Evolutionary conservation across 2,113 vertebrate genomes (phyloP), one percentile per base, ranked within the genome.

Genomic region (Osmerus mordax): DNA sequence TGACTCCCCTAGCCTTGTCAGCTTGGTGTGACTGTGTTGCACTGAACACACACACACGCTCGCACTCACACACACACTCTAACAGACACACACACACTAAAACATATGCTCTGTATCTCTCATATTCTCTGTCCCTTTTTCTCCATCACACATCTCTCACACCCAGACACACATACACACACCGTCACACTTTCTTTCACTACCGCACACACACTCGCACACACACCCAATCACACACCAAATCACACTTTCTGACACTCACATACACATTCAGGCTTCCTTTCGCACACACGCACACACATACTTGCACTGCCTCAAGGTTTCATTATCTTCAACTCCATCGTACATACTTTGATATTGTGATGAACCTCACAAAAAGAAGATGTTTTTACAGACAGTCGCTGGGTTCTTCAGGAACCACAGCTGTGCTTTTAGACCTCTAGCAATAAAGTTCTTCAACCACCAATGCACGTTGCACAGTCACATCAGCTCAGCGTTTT

Each of bases 341-440:
- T 82, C 81, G 67, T 75, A 70, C 53, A 64, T 61, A 78, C 62
- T 67, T 81, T 80, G 77, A 73, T 72, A 83, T 58, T 69, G 0
- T 62, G 75, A 69, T 67, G 72, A 76, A 41, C 6, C 36, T 41
- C 7, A 41, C 36, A 41, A 9, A 41, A 41, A 41, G 5, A 9
- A 7, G 36, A 32, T 41, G 8, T 41, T 41, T 41, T 41, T 41
- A 41, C 1, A 41, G 32, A 32, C 3, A 32, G 32, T 32, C 3
- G 32, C 32, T 9, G 36, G 36, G 36, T 41, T 41, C 36, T 41
- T 41, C 8, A 41, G 36, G 36, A 9, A 9, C 36, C 36, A 41
- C 36, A 41, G 36, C 36, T 41, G 36, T 9, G 36, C 36, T 9
- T 41, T 8, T 41, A 41, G 36, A 41, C 8, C 36, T 41, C 36